Conservation (phyloP, 2,888 invertebrate species). For the Camptogramma bilineatum region DNA sequence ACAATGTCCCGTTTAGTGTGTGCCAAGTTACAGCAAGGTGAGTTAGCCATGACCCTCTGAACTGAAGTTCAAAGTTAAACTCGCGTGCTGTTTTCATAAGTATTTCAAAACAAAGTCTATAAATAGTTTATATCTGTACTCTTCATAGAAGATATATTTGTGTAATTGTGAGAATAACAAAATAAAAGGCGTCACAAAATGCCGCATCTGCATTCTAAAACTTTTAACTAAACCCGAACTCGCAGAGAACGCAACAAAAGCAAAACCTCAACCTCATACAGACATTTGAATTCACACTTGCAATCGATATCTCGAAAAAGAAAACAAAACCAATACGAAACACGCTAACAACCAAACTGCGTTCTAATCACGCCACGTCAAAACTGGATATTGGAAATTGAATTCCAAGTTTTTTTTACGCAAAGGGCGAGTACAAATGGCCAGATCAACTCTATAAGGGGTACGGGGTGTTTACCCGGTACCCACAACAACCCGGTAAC, state of each 20-base stretch:
- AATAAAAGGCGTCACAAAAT: background rate
- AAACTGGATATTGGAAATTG: constrained; percentile 85
- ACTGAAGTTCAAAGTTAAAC: constrained; percentile 13
- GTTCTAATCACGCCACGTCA: constrained; percentile 84
- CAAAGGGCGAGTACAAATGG: constrained; percentile 81
- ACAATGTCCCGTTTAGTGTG: too few relatives aligned
- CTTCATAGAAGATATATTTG: background rate
- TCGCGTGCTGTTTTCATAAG: background rate
- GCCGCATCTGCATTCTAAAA: background rate
- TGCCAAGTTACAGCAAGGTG: background rate
- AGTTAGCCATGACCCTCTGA: background rate
- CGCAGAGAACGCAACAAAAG: constrained; percentile 8
- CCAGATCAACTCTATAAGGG: constrained; percentile 84
- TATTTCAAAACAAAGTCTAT: constrained; percentile 17
- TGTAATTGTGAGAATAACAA: background rate
- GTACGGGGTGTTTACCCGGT: constrained; percentile 80
- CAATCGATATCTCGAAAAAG: constrained; percentile 65
- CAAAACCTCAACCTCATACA: constrained; percentile 1
- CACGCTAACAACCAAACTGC: constrained; percentile 80
- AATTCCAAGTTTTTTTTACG: constrained; percentile 74
- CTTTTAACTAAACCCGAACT: background rate
- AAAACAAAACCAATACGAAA: constrained; percentile 58
- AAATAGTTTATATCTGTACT: too few relatives aligned
- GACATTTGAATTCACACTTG: constrained; percentile 43
- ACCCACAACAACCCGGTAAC: constrained; percentile 84